Base-by-base conservation (phyloP, 2,888 invertebrate species). In the Norana najaformis region DNA sequence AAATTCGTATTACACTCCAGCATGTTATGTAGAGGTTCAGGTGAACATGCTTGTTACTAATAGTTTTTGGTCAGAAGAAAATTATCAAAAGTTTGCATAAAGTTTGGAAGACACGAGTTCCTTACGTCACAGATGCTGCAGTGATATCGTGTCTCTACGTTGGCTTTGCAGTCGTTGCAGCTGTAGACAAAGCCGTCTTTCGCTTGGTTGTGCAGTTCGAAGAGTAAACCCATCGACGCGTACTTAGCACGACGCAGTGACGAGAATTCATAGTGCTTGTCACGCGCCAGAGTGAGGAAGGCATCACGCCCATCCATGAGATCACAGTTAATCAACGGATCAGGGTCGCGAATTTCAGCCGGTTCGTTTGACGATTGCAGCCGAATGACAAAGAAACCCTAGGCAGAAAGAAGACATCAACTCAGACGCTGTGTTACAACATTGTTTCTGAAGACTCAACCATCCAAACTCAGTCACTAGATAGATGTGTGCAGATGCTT, bases 291-390 rank as follows among this genome's bases (percentile, higher is more conserved):
- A 23, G 98, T 99, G 34, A 99, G 96, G 96, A 99, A 99, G 92
- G 99, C 99, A 96, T 99, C 99, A 92, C 99, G 97, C 8, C 99
- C 99, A 95, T 99, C 99, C 99, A 99, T 99, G 92, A 99, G 96
- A 96, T 99, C 99, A 95, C 99, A 99, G 94, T 97, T 97, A 93
- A 98, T 96, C 93, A 97, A 96, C 85, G 98, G 98, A 96, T 99
- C 99, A 16, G 98, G 98, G 96, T 99, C 99, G 96, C 97, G 97
- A 94, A 99, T 98, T 36, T 69, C 89, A 36, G 97, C 38, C 97
- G 97, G 96, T 96, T 94, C 95, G 97, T 97, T 93, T 35, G 97
- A 98, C 94, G 98, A 97, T 96, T 99, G 98, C 94, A 99, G 96
- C 94, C 99, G 96, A 93, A 99, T 99, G 88, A 99, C 99, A 96